Evolutionary conservation across 92 coral and sea anemone genomes (phyloP).

Genomic region (Muricea muricata): DNA sequence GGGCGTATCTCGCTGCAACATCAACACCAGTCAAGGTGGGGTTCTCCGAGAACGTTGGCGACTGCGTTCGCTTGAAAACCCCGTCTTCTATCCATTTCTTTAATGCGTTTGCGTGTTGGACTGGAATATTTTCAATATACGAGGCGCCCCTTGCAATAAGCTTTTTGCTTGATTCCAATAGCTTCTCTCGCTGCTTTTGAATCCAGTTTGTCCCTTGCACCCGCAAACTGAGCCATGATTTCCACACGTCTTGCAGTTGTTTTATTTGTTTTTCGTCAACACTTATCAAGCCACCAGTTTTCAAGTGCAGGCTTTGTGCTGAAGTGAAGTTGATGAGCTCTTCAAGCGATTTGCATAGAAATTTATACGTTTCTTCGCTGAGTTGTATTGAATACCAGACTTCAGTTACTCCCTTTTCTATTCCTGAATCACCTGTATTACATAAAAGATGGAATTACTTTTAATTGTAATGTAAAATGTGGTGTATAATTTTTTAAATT

Average conservation of each 20-base stretch:
- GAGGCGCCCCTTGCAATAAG: too few relatives aligned
- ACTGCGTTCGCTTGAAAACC: too few relatives aligned
- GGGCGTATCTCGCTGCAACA: background rate
- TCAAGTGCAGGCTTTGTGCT: conserved; percentile 45
- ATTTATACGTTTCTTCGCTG: conserved; percentile 46
- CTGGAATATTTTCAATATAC: conserved; percentile 60
- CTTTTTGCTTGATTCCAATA: background rate
- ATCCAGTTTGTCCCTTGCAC: conserved; percentile 48
- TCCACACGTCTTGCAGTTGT: conserved; percentile 62
- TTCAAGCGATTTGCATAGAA: conserved; percentile 46
- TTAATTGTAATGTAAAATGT: too few relatives aligned
- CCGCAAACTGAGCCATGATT: conserved; percentile 63
- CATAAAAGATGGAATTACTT: background rate
- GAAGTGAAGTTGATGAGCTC: conserved; percentile 52
- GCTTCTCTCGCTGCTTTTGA: conserved; percentile 43
- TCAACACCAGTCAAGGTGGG: conserved; percentile 69
- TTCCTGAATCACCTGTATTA: background rate
- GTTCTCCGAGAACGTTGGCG: conserved; percentile 58
- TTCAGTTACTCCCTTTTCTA: conserved; percentile 71
- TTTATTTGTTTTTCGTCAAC: conserved; percentile 48
- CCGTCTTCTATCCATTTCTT: conserved; percentile 73
- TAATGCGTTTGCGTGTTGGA: conserved; percentile 58
- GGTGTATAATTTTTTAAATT: too few relatives aligned
- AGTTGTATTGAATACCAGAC: conserved; percentile 82
- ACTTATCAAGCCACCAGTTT: conserved; percentile 63